These are phyloP conservation scores for Hirundichthys speculiger DNA, from an alignment of 2,113 vertebrate species.

Conservation along the genomic window DNA sequence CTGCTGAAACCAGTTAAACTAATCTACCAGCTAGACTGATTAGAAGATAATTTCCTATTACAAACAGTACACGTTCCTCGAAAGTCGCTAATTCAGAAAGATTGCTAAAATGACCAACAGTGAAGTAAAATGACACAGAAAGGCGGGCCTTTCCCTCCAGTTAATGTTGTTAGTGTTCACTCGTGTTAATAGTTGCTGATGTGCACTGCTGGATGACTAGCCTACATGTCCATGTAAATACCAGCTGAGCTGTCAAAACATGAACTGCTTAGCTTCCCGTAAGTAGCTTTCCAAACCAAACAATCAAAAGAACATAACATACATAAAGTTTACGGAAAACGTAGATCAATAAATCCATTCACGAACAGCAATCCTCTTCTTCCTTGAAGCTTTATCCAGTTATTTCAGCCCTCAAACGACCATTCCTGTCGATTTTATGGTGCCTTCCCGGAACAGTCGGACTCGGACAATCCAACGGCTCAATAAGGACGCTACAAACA, in stretches of 20 bases:
- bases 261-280: slow-evolving; percentile 28
- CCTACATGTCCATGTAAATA: no score
- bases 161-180: not conserved
- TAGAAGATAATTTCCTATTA: no score
- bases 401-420: slow-evolving; percentile 29
- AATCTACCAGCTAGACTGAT: no score
- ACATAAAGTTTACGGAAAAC: slow-evolving; percentile 38
- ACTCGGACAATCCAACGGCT: not conserved
- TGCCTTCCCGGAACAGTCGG: slow-evolving; percentile 37
- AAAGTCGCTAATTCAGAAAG: no score
- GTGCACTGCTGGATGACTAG: slow-evolving; percentile 44
- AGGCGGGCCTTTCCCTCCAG: not conserved
- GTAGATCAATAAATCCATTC: slow-evolving; percentile 49
- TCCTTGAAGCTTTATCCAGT: slow-evolving; percentile 21
- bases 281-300: slow-evolving; percentile 1
- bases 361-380: slow-evolving; percentile 22
- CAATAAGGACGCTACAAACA: not conserved
- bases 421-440: slow-evolving; percentile 51
- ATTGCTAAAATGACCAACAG: not conserved
- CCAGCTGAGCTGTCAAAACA: slow-evolving; percentile 59
- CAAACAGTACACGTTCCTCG: not conserved
- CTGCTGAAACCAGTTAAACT: no score
- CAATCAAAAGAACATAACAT: not conserved
- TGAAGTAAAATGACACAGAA: not conserved
- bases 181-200: slow-evolving; percentile 17